phyloP scores from a whole-genome alignment of 2,888 invertebrate species.

The Corythucha ciliata region DNA sequence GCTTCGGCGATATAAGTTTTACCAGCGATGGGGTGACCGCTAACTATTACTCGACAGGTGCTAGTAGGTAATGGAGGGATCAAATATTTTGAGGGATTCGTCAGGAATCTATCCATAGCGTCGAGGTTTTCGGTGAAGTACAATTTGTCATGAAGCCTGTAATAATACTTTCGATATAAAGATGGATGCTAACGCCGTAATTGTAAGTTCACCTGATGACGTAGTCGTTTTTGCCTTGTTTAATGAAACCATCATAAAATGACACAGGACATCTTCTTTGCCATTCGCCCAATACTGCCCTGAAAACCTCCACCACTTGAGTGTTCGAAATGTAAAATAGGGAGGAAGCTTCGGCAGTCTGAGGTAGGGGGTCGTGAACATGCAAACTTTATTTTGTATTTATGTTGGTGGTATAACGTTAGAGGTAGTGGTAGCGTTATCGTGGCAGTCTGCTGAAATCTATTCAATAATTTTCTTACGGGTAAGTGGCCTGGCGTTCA shows the following conservation, averaged over 20 bases:
- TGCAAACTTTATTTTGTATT: no score
- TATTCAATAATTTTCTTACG: no score
- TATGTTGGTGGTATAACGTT: no score
- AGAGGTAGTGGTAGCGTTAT: no score
- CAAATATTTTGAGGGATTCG: background rate
- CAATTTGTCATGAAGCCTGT: background rate
- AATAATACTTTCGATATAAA: background rate
- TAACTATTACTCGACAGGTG: background rate
- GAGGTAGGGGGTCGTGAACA: no score
- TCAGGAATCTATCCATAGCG: background rate
- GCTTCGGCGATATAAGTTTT: background rate
- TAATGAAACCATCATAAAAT: background rate
- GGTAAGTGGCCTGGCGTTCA: no score
- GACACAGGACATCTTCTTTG: background rate
- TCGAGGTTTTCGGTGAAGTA: background rate
- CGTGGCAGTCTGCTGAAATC: no score
- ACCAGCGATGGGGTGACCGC: background rate
- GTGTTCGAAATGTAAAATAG: no score
- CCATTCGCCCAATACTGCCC: background rate
- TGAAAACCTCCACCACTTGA: no score
- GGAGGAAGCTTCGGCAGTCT: no score
- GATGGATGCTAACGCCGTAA: background rate
- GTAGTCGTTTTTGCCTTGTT: background rate
- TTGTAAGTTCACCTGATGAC: background rate
- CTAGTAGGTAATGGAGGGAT: background rate